Evolutionary conservation across 1,140 invertebrate species (phyloP).

Genomic region (Diabrotica undecimpunctata): DNA sequence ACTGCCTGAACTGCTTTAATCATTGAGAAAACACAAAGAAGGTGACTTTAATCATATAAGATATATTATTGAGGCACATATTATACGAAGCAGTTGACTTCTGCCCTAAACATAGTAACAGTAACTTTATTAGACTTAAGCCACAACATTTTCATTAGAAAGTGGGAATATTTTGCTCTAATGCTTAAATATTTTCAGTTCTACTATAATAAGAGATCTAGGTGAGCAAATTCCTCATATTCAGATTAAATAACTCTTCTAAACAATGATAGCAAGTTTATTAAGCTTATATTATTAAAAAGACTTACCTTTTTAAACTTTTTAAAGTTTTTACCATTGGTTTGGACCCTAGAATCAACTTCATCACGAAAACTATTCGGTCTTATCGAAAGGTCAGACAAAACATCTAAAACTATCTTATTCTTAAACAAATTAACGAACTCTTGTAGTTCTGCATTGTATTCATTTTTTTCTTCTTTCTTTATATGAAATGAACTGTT

Average conservation of each 20-base stretch:
- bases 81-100: too few relatives aligned
- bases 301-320: constrained; percentile 26
- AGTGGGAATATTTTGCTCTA: too few relatives aligned
- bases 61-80: too few relatives aligned
- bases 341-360: not conserved
- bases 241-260: not conserved
- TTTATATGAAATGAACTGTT: not conserved
- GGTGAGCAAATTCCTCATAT: too few relatives aligned
- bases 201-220: too few relatives aligned
- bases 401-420: constrained; percentile 16
- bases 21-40: too few relatives aligned
- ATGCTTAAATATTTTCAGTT: too few relatives aligned
- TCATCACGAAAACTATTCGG: not conserved
- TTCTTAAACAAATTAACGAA: constrained; percentile 21
- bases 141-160: too few relatives aligned
- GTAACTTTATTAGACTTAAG: too few relatives aligned
- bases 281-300: not conserved
- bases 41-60: too few relatives aligned
- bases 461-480: constrained; percentile 13
- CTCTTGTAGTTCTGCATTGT: constrained; percentile 16
- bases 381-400: not conserved
- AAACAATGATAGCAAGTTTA: not conserved
- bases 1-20: too few relatives aligned
- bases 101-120: too few relatives aligned
- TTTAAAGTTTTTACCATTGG: constrained; percentile 23